A percentile compares a stretch with the other conserved stretches of the same genome.
phyloP scores from a whole-genome alignment of 2,113 vertebrate species.

The Engraulis encrasicolus region DNA sequence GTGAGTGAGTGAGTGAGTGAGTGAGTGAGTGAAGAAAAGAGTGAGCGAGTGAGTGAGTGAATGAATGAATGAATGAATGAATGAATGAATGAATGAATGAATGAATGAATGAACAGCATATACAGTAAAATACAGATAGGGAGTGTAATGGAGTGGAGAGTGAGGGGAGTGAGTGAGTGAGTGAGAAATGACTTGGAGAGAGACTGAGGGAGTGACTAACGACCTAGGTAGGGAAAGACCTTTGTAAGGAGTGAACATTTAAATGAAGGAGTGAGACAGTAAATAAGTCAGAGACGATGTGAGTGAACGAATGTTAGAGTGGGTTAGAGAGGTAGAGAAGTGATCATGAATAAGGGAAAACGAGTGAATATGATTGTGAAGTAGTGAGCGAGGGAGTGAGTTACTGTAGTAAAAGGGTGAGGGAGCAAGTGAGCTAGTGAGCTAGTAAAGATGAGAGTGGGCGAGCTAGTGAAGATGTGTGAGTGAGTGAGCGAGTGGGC shows the following conservation, averaged over 20 bases:
- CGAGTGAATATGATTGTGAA: background rate
- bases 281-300: background rate
- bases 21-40: too few relatives aligned
- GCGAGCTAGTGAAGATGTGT: background rate
- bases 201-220: too few relatives aligned
- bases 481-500: slow-evolving; percentile 13
- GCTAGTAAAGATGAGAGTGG: background rate
- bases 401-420: background rate
- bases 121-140: too few relatives aligned
- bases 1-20: background rate
- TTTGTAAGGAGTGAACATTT: too few relatives aligned
- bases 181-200: too few relatives aligned
- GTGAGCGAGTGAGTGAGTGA: too few relatives aligned
- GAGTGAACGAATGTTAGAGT: background rate
- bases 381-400: background rate
- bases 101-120: too few relatives aligned
- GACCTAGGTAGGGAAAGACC: too few relatives aligned
- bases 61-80: too few relatives aligned
- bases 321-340: background rate
- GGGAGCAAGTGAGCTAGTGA: background rate
- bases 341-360: background rate
- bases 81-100: too few relatives aligned
- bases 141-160: too few relatives aligned
- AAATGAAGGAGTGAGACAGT: background rate
- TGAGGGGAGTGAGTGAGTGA: too few relatives aligned